These are phyloP conservation scores for Acanthoscelides obtectus DNA, from an alignment of 2,888 invertebrate genomes.

Conservation along the genomic window DNA sequence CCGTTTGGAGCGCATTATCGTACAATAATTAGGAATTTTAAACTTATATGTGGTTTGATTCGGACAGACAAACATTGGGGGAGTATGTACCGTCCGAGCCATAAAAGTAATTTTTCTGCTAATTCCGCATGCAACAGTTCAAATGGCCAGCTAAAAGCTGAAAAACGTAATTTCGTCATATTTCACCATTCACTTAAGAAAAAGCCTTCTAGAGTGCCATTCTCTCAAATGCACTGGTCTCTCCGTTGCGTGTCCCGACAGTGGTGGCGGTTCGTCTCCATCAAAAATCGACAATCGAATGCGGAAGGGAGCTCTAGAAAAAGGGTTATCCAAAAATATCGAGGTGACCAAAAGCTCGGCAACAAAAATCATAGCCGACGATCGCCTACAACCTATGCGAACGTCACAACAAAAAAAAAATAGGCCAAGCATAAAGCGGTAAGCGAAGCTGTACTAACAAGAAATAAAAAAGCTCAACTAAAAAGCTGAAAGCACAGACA, in stretches of 20 bases:
- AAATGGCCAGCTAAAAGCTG: background rate
- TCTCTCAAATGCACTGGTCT: slow-evolving; percentile 8
- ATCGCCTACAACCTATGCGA: slow-evolving; percentile 29
- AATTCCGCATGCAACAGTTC: no score
- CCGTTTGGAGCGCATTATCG: no score
- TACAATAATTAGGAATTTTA: no score
- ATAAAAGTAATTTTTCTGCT: no score
- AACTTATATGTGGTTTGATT: no score
- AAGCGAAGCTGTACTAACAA: slow-evolving; percentile 27
- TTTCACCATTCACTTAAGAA: no score
- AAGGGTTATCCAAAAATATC: slow-evolving; percentile 47
- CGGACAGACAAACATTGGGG: no score
- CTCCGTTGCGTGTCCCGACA: slow-evolving; percentile 12
- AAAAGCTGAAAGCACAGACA: slow-evolving; percentile 30
- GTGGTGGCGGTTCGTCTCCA: slow-evolving; percentile 12
- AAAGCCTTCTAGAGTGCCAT: background rate
- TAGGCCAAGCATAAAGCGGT: slow-evolving; percentile 31
- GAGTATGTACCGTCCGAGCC: no score
- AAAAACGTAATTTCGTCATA: slow-evolving; percentile 8
- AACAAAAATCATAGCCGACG: slow-evolving; percentile 26
- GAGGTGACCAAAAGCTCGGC: slow-evolving; percentile 35
- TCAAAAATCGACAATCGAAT: slow-evolving; percentile 22
- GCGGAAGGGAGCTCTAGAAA: slow-evolving; percentile 44
- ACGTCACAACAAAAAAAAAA: slow-evolving; percentile 7
- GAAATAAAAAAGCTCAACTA: slow-evolving; percentile 25